These are phyloP conservation scores for Crepidodera aurea DNA, from an alignment of 2,888 invertebrate genomes.

Conservation along the genomic window DNA sequence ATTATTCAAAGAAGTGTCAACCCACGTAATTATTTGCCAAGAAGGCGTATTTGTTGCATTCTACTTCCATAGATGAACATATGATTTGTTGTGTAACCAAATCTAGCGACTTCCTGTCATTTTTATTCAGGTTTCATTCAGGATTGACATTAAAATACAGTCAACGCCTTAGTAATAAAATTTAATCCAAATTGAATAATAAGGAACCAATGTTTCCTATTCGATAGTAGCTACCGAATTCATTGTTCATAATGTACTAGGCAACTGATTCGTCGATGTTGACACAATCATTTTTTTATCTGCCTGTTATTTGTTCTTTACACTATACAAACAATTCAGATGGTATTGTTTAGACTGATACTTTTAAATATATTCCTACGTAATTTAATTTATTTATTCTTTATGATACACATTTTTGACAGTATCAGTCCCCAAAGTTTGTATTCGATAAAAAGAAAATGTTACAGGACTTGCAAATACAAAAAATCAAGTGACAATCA, in stretches of 20 bases:
- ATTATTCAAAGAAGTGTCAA: slow-evolving; percentile 21
- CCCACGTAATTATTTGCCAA: slow-evolving; percentile 27
- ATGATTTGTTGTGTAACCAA: slow-evolving; percentile 42
- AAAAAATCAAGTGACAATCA: no score
- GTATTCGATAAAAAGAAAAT: no score
- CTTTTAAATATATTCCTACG: no score
- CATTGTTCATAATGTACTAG: neutral
- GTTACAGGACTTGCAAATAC: no score
- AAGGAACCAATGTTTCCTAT: neutral
- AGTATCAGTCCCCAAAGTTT: no score
- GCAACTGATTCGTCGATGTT: neutral
- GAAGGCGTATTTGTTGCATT: slow-evolving; percentile 41
- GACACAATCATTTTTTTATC: no score
- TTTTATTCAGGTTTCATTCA: slow-evolving; percentile 23
- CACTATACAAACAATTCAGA: no score
- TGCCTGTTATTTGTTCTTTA: no score
- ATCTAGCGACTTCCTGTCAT: slow-evolving; percentile 42
- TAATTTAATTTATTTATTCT: no score
- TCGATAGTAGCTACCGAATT: neutral
- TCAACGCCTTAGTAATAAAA: slow-evolving; percentile 27
- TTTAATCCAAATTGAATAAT: slow-evolving; percentile 4
- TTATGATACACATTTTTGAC: no score
- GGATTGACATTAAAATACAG: slow-evolving; percentile 24
- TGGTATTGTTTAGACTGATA: no score
- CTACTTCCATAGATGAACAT: slow-evolving; percentile 41